These are phyloP conservation scores for Periophthalmodon schlosseri DNA, from an alignment of 2,113 vertebrate genomes.

Conservation along the genomic window DNA sequence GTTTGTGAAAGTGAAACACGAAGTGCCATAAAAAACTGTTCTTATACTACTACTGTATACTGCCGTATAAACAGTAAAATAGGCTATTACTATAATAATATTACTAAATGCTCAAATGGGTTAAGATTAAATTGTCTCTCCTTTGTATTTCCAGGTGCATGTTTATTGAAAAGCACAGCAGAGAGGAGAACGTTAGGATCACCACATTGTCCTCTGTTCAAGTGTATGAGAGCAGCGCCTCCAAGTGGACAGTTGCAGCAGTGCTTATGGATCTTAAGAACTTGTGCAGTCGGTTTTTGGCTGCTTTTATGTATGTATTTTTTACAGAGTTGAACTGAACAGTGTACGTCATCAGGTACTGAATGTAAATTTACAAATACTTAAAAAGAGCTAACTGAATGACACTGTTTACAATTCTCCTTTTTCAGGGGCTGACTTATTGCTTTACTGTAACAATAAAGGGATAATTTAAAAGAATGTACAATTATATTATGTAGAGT, in stretches of 20 bases:
- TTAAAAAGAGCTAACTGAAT: slow-evolving; percentile 38
- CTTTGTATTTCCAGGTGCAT: slow-evolving; percentile 33
- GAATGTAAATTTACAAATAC: slow-evolving; percentile 56
- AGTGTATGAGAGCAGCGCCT: slow-evolving; percentile 39
- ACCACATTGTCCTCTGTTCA: slow-evolving; percentile 47
- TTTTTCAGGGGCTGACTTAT: slow-evolving; percentile 38
- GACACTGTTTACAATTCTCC: slow-evolving; percentile 67
- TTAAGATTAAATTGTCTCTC: neutral
- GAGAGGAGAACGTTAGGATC: slow-evolving; percentile 20
- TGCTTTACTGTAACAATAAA: slow-evolving; percentile 63
- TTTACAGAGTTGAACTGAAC: slow-evolving; percentile 31
- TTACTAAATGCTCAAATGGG: no score
- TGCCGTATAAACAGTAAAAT: no score
- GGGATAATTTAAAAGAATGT: slow-evolving; percentile 52
- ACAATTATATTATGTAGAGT: slow-evolving; percentile 52
- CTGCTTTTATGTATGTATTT: slow-evolving; percentile 22
- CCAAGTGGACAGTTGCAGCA: slow-evolving; percentile 34
- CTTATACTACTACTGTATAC: no score
- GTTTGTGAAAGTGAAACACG: neutral
- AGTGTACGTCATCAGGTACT: slow-evolving; percentile 48
- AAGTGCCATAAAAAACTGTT: no score
- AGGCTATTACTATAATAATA: no score
- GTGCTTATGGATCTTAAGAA: slow-evolving; percentile 33
- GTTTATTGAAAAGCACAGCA: slow-evolving; percentile 27
- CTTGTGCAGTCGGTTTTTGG: slow-evolving; percentile 33